Conservation (phyloP, 2,797 vertebrate species). For the Syngnathus rostellatus region DNA sequence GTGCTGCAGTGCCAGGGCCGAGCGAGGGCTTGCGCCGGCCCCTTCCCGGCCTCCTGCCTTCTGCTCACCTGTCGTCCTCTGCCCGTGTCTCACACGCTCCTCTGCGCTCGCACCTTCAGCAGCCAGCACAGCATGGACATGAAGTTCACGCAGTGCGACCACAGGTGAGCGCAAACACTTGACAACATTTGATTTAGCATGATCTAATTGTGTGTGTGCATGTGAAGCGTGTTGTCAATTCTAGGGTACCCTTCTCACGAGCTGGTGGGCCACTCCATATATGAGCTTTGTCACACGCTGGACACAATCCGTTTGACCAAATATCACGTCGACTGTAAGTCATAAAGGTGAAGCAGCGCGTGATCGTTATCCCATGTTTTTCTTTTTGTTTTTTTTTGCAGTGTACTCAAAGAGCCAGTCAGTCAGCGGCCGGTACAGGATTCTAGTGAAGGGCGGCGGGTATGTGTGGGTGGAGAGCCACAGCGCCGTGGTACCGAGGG, state of each 20-base stretch:
- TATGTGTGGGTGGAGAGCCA: constrained; percentile 95
- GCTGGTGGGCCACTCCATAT: constrained; percentile 83
- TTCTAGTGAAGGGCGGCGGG: constrained; percentile 88
- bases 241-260: constrained; percentile 87
- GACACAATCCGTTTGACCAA: constrained; percentile 81
- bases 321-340: constrained; percentile 87
- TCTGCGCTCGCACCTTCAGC: constrained; percentile 93
- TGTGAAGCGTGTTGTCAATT: constrained; percentile 54
- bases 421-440: constrained; percentile 84
- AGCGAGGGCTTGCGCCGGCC: constrained; percentile 64
- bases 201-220: not conserved
- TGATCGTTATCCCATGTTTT: not conserved
- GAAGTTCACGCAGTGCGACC: constrained; percentile 94
- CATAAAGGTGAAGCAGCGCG: not conserved
- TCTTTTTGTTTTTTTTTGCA: constrained; percentile 28
- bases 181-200: no score
- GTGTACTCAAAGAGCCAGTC: constrained; percentile 91
- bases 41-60: constrained; percentile 78
- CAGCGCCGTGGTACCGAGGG: constrained; percentile 83
- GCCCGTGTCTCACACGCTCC: constrained; percentile 84
- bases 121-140: constrained; percentile 97
- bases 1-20: constrained; percentile 90
- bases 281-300: constrained; percentile 87
- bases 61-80: constrained; percentile 90
- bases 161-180: constrained; percentile 69